These are phyloP conservation scores for Pongo pygmaeus DNA, from an alignment of 2,113 vertebrate genomes.

Conservation along the genomic window DNA sequence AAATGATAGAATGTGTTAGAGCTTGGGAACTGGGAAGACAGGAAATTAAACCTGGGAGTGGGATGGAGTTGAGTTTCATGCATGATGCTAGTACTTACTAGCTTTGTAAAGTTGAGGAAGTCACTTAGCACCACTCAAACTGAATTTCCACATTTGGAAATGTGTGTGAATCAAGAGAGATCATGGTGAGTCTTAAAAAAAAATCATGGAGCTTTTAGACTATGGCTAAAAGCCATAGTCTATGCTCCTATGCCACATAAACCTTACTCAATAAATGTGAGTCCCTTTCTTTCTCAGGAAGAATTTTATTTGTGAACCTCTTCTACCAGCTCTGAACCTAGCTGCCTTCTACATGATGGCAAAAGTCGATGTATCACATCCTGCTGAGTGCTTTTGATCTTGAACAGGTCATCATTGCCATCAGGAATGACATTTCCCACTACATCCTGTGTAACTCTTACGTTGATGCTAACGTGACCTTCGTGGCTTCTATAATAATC, in stretches of 20 bases:
- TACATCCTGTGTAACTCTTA: neutral
- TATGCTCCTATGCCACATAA: neutral
- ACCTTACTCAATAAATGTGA: neutral
- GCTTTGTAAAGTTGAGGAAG: neutral
- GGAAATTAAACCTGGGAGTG: neutral
- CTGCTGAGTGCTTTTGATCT: neutral
- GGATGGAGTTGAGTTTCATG: neutral
- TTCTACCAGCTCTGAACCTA: neutral
- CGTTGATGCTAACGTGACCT: neutral
- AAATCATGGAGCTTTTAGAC: neutral
- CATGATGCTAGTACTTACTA: neutral
- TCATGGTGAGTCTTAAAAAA: neutral
- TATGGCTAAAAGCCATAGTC: neutral
- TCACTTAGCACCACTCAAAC: neutral
- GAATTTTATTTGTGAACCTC: neutral
- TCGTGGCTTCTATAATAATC: constrained; percentile 25
- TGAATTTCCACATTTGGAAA: neutral
- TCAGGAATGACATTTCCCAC: constrained; percentile 30
- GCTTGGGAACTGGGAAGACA: neutral
- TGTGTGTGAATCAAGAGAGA: neutral
- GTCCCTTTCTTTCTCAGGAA: neutral
- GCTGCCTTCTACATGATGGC: neutral
- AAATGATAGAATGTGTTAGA: neutral
- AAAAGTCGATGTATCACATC: neutral
- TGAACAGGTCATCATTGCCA: constrained; percentile 37